Base-by-base conservation (phyloP, 2,888 invertebrate genomes). In the Osedax frankpressi region DNA sequence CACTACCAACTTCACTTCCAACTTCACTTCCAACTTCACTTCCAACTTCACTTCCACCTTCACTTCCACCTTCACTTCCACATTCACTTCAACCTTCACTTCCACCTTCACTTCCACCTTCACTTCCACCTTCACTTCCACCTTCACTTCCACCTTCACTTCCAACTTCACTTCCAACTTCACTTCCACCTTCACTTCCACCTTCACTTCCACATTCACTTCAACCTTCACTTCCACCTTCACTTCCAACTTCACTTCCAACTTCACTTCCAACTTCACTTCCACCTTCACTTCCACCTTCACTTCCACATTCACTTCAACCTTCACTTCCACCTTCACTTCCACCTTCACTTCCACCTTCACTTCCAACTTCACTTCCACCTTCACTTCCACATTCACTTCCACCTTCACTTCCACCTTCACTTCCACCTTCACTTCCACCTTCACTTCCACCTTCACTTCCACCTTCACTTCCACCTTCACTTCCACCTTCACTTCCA, bases 1-100 rank as follows among this genome's bases (percentile, higher is more conserved):
- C 44, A 19, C 19, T 11, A 44, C 6, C 44, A 77, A 74, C 75
- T 76, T 19, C 44, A 75, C 27, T 77, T 77, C 63, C 26, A 72
- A 70, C n/a, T n/a, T n/a, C n/a, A n/a, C 44, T 44, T 44, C 44
- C 6, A 6, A 6, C 44, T 19, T 44, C 44, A 44, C 44, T 11
- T 11, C 19, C 44, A 44, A 11, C 11, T 11, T 6, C 44, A 11
- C 44, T 44, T 19, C 6, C 44, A 44, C 6, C 44, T 11, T 44
- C 19, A 19, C n/a, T n/a, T n/a, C n/a, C n/a, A n/a, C n/a, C n/a
- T n/a, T n/a, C n/a, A n/a, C n/a, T n/a, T n/a, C n/a, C n/a, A n/a
- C n/a, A n/a, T n/a, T n/a, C n/a, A n/a, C n/a, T n/a, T n/a, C n/a
- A 44, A 44, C 44, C 44, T 11, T 44, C 44, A 44, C 19, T 44